Base-by-base conservation (phyloP, 2,888 invertebrate species). In the Bugula neritina region DNA sequence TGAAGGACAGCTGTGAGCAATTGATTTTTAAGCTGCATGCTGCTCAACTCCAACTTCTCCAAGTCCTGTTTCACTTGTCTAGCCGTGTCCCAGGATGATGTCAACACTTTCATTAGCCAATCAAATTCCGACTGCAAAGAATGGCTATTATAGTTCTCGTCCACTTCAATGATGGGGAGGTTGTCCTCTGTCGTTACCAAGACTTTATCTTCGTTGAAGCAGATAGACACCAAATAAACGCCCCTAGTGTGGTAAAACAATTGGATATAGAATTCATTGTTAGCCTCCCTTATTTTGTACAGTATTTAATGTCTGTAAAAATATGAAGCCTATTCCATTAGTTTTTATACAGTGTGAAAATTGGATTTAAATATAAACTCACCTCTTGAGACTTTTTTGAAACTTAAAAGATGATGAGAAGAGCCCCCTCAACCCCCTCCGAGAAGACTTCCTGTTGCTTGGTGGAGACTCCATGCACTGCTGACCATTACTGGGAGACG, bases 101-200 rank as follows among this genome's bases (percentile, higher is more conserved):
- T 92, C 54, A 97, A 91, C 91, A 91, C 91, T 89, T 95, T 96
- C 92, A 98, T 94, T 31, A 98, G 88, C 98, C 98, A 99, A 83
- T 97, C 93, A 84, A 95, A 93, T 85, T 98, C 98, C 74, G 90
- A 90, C 83, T 94, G 91, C 75, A 96, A 90, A 57, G 78, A 78
- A 76, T 92, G 92, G 10, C 80, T 92, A 63, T 94, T 93, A 84
- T 93, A 95, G 43, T 92, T 92, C 85, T 97, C 97, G 83, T 97
- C 97, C 71, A 98, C 92, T 86, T 97, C 96, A 79, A 98, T 92
- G 73, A 96, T 93, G 0, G 98, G 98, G 74, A 98, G 87, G 84
- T 93, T 94, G 83, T 99, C 98, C 85, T 98, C 98, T 78, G 94
- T 94, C 52, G 98, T 98, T 73, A 96, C 93, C 78, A 98, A 87